Evolutionary conservation across 2,888 invertebrate genomes (phyloP), one percentile per base, ranked within the genome.

Genomic region (Dryobotodes eremita): DNA sequence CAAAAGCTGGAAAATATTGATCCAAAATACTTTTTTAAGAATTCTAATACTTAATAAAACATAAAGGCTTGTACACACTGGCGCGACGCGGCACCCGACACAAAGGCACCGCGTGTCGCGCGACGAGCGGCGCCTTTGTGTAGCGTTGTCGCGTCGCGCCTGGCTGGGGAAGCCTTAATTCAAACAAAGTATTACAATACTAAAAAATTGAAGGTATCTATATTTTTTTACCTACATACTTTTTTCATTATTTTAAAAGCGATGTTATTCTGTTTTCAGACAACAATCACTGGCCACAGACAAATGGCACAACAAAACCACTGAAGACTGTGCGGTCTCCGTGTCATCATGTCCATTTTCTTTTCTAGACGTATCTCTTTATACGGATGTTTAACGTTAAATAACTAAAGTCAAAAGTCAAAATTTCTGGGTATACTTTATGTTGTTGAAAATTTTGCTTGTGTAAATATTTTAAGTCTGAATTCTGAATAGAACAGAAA

Each of bases 311-410:
- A 92, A 92, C 61, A 87, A 87, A 64, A 92, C 94, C 0, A 71
- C 77, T 20, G 92, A 94, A 78, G 95, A 97, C 79, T 97, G 97
- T 88, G 89, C 91, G 26, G 88, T 93, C 66, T 94, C 97, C 4
- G 91, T 95, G 53, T 90, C 92, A 23, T 92, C 95, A 10, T 97
- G 97, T 80, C 97, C 97, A 0, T 92, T 97, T 74, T 97, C 97
- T 10, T 91, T 97, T 46, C 91, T 97, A 7, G 97, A 96, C 73
- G 96, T 97, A 55, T 96, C 97, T 0, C 95, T 96, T 20, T 97
- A 96, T 83, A 97, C 97, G 0, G 97, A 97, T 89, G 20, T 82
- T 11, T 86, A 74, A 82, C 13, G 1, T 20, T 57, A 5, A 2
- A 36, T 3, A 31, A 36, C 0, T 17, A 23, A 11, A 46, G 3